Evolutionary conservation across 2,797 vertebrate species (phyloP), one percentile per base, ranked within the genome.

Genomic region (Hozukius guyotensis): DNA sequence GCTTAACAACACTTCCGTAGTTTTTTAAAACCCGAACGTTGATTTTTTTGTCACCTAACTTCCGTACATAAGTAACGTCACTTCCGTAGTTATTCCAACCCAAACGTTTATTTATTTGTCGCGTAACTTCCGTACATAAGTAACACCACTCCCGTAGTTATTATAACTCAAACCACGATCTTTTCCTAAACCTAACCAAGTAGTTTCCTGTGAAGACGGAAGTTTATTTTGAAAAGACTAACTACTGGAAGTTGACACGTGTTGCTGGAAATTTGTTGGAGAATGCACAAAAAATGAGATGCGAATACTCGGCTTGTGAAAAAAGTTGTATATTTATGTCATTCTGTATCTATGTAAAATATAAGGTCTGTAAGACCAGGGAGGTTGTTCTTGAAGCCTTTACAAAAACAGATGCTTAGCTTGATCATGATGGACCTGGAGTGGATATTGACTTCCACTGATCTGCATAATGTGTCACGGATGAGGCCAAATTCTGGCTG

Each of bases 381-480:
- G 18, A 34, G 2, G 61, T 66, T 32, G 24, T 24, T 49, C 3
- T 38, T 60, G 29, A 49, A 80, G 36, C 36, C 20, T 56, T 34
- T 6, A 52, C 10, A 46, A 38, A 76, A 18, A 65, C 10, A 7
- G 22, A 62, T 29, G 4, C 22, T 2, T 2, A n/a, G 12, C n/a
- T 61, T 59, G 64, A 66, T 20, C 18, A 20, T 5, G 20, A 38
- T 25, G 36, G 24, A 49, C 59, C 60, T 22, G 16, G 49, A 78
- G 20, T 16, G 65, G 27, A 67, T 65, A 71, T 55, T 72, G 63
- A 80, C 70, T 36, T 68, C n/a, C 25, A 75, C 25, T 24, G 49
- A 84, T 84, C n/a, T 70, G 68, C 8, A n/a, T 57, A 77, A 61
- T 38, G n/a, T 68, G 24, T 27, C 25, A 36, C 20, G 34, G 62